A percentile compares a stretch with the other conserved stretches of the same genome.
Evolutionary conservation across 2,797 vertebrate species (phyloP).

Genomic region (Spondyliosoma cantharus): DNA sequence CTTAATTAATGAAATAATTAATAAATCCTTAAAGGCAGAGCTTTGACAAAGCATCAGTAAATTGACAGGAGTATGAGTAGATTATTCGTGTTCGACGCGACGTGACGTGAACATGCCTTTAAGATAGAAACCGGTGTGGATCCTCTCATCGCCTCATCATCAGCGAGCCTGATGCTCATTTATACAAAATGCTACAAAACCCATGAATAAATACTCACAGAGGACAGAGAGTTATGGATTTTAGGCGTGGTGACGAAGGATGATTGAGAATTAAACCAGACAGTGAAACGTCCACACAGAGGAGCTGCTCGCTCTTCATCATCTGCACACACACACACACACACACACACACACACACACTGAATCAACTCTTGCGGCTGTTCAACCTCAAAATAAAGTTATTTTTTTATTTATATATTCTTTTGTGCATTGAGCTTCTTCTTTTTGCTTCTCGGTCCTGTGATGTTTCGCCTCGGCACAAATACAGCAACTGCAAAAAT

Average conservation of each 20-base stretch:
- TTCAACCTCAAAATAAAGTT: constrained; percentile 36
- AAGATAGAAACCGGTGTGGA: neutral
- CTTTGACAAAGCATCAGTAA: constrained; percentile 14
- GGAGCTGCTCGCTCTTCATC: constrained; percentile 14
- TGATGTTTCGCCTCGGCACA: constrained; percentile 59
- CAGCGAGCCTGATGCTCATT: constrained; percentile 1
- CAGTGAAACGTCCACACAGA: neutral
- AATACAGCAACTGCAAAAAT: constrained; percentile 61
- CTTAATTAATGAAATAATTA: too few relatives aligned
- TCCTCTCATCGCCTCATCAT: neutral
- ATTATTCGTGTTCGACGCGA: constrained; percentile 19
- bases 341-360: constrained; percentile 12
- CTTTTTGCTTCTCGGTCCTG: constrained; percentile 55
- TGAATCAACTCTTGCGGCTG: constrained; percentile 38
- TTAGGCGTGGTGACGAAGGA: constrained; percentile 49
- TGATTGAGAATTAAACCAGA: constrained; percentile 35
- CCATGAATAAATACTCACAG: constrained; percentile 21
- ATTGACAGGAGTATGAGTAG: neutral
- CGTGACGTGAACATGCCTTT: constrained; percentile 5
- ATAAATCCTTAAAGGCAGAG: neutral
- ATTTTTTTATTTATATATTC: constrained; percentile 8
- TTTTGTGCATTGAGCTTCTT: constrained; percentile 39
- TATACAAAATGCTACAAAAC: constrained; percentile 36
- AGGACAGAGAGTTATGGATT: constrained; percentile 17
- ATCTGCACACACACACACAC: neutral